Evolutionary conservation across 2,113 vertebrate species (phyloP), one percentile per base, ranked within the genome.

Genomic region (Ophthalmolycus amberensis): DNA sequence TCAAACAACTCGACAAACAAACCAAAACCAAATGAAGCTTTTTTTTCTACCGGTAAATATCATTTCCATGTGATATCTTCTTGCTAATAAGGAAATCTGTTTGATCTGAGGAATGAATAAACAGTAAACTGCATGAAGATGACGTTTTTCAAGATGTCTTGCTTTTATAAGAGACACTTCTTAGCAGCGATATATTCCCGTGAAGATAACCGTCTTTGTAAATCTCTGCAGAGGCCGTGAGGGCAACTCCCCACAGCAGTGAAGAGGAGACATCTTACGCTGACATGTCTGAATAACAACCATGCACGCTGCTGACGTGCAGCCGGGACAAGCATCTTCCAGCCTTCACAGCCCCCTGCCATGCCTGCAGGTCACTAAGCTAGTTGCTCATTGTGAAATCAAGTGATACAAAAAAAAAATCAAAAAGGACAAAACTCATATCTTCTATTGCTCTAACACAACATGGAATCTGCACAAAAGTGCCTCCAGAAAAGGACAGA

Each of bases 331-430:
- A 37, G 34, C 70, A 29, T 63, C 60, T 59, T 58, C 16, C 73
- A 72, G 80, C 48, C 46, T 46, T 71, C 48, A 27, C 29, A 38
- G 22, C 42, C 37, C 64, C 48, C 82, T 75, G 80, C 77, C 85
- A 79, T 71, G 88, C 85, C 89, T 83, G 83, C 83, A 80, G 83
- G 90, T 89, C 32, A 76, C 76, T 4, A 56, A 80, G 38, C 56
- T 25, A 87, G 81, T 91, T 83, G 65, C 74, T 78, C 85, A 85
- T 88, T 86, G 80, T 89, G 88, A 84, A 89, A 85, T 84, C 75
- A 76, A 89, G 78, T 77, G 85, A 85, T 85, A 46, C 3, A 14
- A 15, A 27, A 83, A 82, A 81, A 77, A 83, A 85, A 46, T 65
- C 18, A 70, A 56, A 79, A 77, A 76, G 70, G 76, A 73, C 69